A percentile compares a stretch with the other conserved stretches of the same genome.
Evolutionary conservation across 2,888 invertebrate species (phyloP).

Genomic region (Oxyteleia sp.): DNA sequence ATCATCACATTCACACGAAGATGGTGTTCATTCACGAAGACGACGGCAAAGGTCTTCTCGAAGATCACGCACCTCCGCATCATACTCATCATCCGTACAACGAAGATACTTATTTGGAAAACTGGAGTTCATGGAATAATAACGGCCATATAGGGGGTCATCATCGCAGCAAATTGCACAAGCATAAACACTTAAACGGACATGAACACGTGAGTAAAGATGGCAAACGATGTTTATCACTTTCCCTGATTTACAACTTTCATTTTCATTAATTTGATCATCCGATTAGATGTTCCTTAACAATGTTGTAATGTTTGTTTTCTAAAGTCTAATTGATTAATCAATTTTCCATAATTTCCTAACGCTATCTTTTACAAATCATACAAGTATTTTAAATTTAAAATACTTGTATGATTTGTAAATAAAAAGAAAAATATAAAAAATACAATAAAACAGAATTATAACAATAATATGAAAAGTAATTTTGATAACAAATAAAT

Average conservation of each 20-base stretch:
- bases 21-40: constrained; percentile 89
- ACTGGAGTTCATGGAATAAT: constrained; percentile 84
- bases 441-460: too few relatives aligned
- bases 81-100: constrained; percentile 82
- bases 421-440: too few relatives aligned
- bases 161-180: constrained; percentile 67
- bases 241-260: background rate
- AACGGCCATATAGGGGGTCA: constrained; percentile 85
- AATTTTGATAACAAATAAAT: too few relatives aligned
- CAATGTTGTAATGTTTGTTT: background rate
- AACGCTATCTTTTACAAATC: too few relatives aligned
- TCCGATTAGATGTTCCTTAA: background rate
- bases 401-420: too few relatives aligned
- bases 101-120: constrained; percentile 87
- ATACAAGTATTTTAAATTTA: too few relatives aligned
- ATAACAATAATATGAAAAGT: too few relatives aligned
- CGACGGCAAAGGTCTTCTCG: constrained; percentile 70
- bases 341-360: too few relatives aligned
- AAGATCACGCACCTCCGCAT: constrained; percentile 76
- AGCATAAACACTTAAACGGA: constrained; percentile 36
- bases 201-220: constrained; percentile 34
- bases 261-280: background rate
- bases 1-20: constrained; percentile 90
- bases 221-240: background rate
- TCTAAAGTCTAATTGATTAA: too few relatives aligned